Percentiles rank a stretch among this genome's conserved stretches.
phyloP scores from a whole-genome alignment of 2,113 vertebrate genomes.

The Pungitius pungitius region DNA sequence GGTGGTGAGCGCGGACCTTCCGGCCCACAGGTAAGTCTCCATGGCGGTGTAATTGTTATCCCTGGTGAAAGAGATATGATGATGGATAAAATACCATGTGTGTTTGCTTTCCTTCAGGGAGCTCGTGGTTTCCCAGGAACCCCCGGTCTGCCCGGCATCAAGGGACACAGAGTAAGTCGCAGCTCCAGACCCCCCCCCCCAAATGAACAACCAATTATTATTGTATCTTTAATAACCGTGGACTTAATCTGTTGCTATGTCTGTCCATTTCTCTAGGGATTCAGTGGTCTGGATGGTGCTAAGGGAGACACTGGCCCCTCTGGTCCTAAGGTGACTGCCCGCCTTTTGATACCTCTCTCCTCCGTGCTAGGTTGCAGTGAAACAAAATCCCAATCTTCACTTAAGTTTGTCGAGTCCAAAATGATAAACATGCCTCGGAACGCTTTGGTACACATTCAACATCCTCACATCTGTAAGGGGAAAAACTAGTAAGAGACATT shows the following conservation, averaged over 20 bases:
- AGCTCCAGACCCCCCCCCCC: not conserved
- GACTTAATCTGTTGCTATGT: not conserved
- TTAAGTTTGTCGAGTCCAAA: too few species aligned
- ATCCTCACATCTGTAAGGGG: too few species aligned
- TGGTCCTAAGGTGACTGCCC: constrained; percentile 92
- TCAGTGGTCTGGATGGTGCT: constrained; percentile 96
- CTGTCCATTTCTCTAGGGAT: constrained; percentile 82
- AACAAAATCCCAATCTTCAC: not conserved
- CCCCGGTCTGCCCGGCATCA: constrained; percentile 96
- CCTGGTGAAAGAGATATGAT: not conserved
- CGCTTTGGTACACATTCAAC: too few species aligned
- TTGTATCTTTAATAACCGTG: not conserved
- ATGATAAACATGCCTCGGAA: too few species aligned
- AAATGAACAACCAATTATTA: too few species aligned
- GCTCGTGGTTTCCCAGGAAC: constrained; percentile 98
- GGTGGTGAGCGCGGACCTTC: constrained; percentile 91
- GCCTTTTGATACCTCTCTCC: not conserved
- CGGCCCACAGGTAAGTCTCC: constrained; percentile 90
- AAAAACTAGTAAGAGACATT: too few species aligned
- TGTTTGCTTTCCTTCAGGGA: constrained; percentile 78
- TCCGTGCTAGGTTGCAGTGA: not conserved
- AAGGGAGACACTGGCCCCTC: constrained; percentile 94
- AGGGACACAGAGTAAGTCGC: constrained; percentile 96
- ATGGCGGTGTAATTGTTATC: too few species aligned
- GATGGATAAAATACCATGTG: not conserved